Base-by-base conservation (phyloP, 2,888 invertebrate species). In the Candidula unifasciata region DNA sequence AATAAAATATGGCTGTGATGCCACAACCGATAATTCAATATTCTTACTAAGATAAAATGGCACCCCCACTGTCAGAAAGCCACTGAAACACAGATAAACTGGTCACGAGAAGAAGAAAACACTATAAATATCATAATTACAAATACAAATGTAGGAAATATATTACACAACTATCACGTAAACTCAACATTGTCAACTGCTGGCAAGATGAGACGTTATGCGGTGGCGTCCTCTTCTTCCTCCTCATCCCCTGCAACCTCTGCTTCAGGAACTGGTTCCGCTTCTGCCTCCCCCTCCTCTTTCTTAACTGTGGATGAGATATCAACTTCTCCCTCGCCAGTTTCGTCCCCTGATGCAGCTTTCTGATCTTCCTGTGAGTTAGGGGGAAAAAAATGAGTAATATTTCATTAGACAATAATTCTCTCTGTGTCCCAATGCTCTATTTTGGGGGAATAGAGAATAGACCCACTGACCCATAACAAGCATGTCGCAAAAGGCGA, bases 171-270 rank as follows among this genome's bases (percentile, higher is more conserved):
- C 13, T 44, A 44, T 44, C 44, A 44, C 44, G 44, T 44, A 13
- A 44, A 13, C 8, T 44, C 44, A 13, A 44, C 44, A 44, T 44
- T 44, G 44, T 13, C 13, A 44, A 44, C 44, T 10, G 44, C 44
- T 44, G 52, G 2, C 52, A 6, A 78, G n/a, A 18, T 24, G 33
- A 44, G 80, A 37, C 13, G 27, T 80, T 80, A 54, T 54, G 54
- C 83, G n/a, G 83, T 57, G n/a, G 83, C 69, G n/a, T 79, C 78
- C 33, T 10, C 71, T 13, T 73, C 73, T 27, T 73, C 73, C n/a
- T 73, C 52, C 13, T 73, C 73, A 54, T 83, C 78, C 10, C 68
- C 83, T 35, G 21, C 78, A n/a, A 35, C 71, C 44, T 44, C 83
- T 35, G 83, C n/a, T 21, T 83, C 83, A 27, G 57, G 57, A 54